Conservation (phyloP, 2,113 vertebrate genomes). For the cat (Felis catus) region F.catus_Fca126_mat1.0 CM031427.1:7701001-7701500, state of each 20-base stretch:
- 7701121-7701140: conserved; percentile 82
- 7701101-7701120: conserved; percentile 83
- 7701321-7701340: conserved; percentile 85
- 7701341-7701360: conserved; percentile 78
- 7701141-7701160: conserved; percentile 85
- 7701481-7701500: neutral
- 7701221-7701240: conserved; percentile 43
- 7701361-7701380: conserved; percentile 78
- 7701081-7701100: neutral
- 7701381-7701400: neutral
- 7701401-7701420: neutral
- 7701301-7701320: conserved; percentile 79
- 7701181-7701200: conserved; percentile 73
- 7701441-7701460: neutral
- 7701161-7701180: conserved; percentile 71
- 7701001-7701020: neutral
- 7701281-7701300: conserved; percentile 81
- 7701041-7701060: neutral
- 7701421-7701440: neutral
- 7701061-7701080: neutral
- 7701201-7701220: conserved; percentile 59
- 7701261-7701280: conserved; percentile 82
- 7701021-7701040: neutral
- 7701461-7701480: neutral
- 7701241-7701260: conserved; percentile 63